Percentiles rank a stretch among this genome's conserved stretches.
Evolutionary conservation across 1,140 invertebrate genomes (phyloP).

Genomic region (Chionoecetes opilio): DNA sequence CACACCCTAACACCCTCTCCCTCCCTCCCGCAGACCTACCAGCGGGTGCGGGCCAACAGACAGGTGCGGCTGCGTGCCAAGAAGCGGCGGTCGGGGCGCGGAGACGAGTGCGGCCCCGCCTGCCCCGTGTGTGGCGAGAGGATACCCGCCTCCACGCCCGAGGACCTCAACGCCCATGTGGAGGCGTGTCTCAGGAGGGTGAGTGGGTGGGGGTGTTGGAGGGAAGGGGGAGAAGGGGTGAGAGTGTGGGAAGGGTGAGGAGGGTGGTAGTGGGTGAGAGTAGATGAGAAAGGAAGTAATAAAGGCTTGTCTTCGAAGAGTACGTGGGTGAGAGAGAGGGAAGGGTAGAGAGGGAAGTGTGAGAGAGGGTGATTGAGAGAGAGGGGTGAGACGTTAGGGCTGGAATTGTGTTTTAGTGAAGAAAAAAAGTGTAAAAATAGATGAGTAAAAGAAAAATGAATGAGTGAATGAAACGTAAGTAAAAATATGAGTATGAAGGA

Average conservation of each 20-base stretch:
- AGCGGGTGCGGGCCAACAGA: conserved; percentile 91
- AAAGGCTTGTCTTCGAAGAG: too few species aligned
- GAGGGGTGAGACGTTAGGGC: too few species aligned
- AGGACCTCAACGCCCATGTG: conserved; percentile 91
- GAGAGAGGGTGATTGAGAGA: neutral
- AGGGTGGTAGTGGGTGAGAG: too few species aligned
- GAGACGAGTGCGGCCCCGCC: conserved; percentile 83
- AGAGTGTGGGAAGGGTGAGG: neutral
- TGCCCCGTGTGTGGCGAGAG: conserved; percentile 91
- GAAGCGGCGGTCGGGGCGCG: conserved; percentile 85
- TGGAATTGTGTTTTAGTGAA: too few species aligned
- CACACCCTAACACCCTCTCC: neutral
- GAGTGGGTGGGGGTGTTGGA: conserved; percentile 80
- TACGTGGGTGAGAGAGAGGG: neutral
- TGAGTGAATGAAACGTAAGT: too few species aligned
- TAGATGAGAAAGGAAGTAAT: neutral
- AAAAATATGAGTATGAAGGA: too few species aligned
- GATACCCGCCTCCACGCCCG: conserved; percentile 86
- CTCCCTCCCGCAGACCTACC: conserved; percentile 87
- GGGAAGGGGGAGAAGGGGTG: too few species aligned
- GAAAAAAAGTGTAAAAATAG: neutral
- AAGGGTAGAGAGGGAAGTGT: neutral
- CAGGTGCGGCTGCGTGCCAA: conserved; percentile 88
- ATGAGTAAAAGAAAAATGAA: neutral
- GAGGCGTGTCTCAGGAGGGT: conserved; percentile 89